Conservation (phyloP, 2,113 vertebrate genomes). For the Pluvianellus socialis region DNA sequence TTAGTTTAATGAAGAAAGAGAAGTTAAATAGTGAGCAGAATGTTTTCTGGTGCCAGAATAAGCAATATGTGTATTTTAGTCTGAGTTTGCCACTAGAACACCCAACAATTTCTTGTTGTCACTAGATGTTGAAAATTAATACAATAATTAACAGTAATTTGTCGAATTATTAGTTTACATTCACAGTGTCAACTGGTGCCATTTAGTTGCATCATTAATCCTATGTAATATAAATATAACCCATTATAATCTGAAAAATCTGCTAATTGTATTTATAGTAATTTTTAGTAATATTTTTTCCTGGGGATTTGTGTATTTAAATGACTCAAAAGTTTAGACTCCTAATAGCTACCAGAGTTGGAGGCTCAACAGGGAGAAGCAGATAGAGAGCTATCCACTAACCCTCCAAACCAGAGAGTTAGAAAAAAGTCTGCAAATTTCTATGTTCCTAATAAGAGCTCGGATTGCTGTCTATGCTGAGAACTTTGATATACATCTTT, state of each 20-base stretch:
- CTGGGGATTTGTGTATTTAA: neutral
- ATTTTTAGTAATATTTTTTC: neutral
- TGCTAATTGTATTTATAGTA: neutral
- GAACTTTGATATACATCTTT: neutral
- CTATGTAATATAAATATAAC: neutral
- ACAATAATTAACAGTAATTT: neutral
- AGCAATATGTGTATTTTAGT: neutral
- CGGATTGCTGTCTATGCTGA: neutral
- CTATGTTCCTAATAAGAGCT: no score
- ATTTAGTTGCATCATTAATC: neutral
- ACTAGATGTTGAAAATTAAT: neutral
- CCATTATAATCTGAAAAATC: neutral
- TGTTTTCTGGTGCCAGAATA: neutral
- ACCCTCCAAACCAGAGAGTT: neutral
- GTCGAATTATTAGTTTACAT: neutral
- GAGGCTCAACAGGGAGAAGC: neutral
- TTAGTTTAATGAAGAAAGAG: neutral
- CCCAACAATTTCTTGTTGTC: neutral
- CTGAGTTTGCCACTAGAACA: neutral
- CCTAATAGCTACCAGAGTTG: neutral
- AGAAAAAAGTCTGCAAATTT: neutral
- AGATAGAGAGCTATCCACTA: neutral
- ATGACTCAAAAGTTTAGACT: neutral
- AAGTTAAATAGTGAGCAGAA: neutral
- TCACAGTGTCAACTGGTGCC: neutral